Evolutionary conservation across 2,113 vertebrate genomes (phyloP), one percentile per base, ranked within the genome.

Genomic region (Anseranas semipalmata): DNA sequence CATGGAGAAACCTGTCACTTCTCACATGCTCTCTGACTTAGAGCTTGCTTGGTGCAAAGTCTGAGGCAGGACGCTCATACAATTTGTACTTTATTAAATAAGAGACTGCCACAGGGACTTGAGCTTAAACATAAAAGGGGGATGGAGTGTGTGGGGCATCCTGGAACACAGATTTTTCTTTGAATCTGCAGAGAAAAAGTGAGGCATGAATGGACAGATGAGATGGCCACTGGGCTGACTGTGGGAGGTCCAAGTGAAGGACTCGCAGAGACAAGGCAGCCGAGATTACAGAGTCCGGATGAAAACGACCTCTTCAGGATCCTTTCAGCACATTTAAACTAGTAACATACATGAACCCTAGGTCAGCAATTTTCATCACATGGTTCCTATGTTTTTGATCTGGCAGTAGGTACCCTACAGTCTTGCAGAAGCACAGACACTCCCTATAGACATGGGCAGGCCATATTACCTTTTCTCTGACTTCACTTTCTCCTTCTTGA

Each of bases 401-500:
- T 48, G 55, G 62, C 43, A 75, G 70, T 41, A 75, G 58, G 79
- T 72, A 82, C 39, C 46, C 46, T 65, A 25, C 53, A 53, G 39
- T 53, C 73, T 56, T 41, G 33, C 62, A 87, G 80, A 85, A 76
- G n/a, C 56, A 85, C 33, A 75, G 52, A 37, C 3, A 2, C 52
- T 82, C 48, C 76, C 43, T 46, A 41, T 55, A 92, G 83, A 87
- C 73, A 59, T 4, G 7, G 24, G 13, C 55, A 85, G 55, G 39
- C 19, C 60, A 43, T 78, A 92, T 65, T 70, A 68, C 59, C 33
- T 35, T 67, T 89, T 76, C 76, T 66, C 65, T 76, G 81, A 85
- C 53, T 87, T 88, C 13, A 82, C 67, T 92, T 95, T 93, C 92
- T 91, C 80, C 70, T 62, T 53, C 88, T n/a, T 71, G 73, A 82